These are phyloP conservation scores for Sapajus apella DNA, from an alignment of 2,113 vertebrate genomes.

Conservation along the genomic window DNA sequence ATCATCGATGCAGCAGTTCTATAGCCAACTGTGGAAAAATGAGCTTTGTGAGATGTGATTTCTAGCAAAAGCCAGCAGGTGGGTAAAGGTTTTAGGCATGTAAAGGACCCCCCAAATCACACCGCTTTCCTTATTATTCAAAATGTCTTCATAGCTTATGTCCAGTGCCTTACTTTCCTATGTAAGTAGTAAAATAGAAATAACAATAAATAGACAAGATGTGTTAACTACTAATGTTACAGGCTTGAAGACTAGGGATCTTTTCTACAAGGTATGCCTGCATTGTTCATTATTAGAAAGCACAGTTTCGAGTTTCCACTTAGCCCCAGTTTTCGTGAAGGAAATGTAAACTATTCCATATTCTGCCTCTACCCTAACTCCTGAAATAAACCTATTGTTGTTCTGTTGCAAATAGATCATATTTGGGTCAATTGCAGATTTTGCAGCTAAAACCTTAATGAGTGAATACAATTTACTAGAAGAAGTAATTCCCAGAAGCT, in stretches of 20 bases:
- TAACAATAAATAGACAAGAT: neutral
- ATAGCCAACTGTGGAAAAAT: neutral
- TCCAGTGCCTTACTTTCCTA: neutral
- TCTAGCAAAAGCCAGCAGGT: neutral
- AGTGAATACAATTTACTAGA: neutral
- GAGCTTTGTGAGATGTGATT: neutral
- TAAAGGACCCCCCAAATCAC: neutral
- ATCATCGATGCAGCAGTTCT: neutral
- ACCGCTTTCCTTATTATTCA: neutral
- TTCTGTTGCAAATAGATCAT: neutral
- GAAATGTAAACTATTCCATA: neutral
- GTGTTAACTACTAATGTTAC: neutral
- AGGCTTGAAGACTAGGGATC: neutral
- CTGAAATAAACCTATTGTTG: neutral
- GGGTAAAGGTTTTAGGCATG: conserved; percentile 2
- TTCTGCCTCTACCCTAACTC: neutral
- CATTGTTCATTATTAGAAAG: neutral
- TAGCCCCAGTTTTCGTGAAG: neutral
- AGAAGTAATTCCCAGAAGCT: neutral
- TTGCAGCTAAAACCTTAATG: neutral
- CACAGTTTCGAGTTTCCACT: neutral
- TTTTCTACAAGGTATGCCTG: neutral
- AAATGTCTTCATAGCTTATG: neutral
- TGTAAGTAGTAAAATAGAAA: neutral
- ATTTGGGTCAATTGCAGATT: neutral